These are phyloP conservation scores for Eupsilia transversa DNA, from an alignment of 2,888 invertebrate species.

Conservation along the genomic window DNA sequence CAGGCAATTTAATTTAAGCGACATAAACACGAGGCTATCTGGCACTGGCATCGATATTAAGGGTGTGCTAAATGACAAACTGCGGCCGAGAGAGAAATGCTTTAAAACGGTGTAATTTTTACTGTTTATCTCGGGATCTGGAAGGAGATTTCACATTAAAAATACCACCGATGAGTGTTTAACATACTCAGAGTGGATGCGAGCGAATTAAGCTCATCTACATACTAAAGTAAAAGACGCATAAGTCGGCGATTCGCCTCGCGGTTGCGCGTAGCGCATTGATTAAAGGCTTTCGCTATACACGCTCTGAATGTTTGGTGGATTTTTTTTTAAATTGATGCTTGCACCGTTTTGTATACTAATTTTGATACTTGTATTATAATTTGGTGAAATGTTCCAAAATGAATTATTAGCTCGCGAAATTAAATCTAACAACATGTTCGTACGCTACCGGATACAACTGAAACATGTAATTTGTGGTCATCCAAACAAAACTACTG, in stretches of 20 bases:
- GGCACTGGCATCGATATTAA: conserved; percentile 88
- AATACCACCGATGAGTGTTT: conserved; percentile 81
- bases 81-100: conserved; percentile 84
- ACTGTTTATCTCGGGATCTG: conserved; percentile 84
- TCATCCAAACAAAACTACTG: conserved; percentile 67
- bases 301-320: conserved; percentile 76
- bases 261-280: conserved; percentile 74
- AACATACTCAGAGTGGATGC: conserved; percentile 74
- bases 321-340: conserved; percentile 74
- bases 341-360: conserved; percentile 71
- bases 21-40: conserved; percentile 88
- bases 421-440: conserved; percentile 62
- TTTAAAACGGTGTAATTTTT: conserved; percentile 87
- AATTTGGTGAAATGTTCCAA: conserved; percentile 71
- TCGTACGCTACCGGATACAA: conserved; percentile 48
- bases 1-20: conserved; percentile 88
- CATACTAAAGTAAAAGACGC: conserved; percentile 75
- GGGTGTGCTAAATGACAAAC: conserved; percentile 89
- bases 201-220: conserved; percentile 78
- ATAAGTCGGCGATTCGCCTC: conserved; percentile 75
- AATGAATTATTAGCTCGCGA: conserved; percentile 61
- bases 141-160: conserved; percentile 81
- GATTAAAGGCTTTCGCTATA: conserved; percentile 78
- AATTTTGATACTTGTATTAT: conserved; percentile 73
- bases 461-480: conserved; percentile 64